Conservation (phyloP, 2,888 invertebrate species). For the Dexiosoma caninum region DNA sequence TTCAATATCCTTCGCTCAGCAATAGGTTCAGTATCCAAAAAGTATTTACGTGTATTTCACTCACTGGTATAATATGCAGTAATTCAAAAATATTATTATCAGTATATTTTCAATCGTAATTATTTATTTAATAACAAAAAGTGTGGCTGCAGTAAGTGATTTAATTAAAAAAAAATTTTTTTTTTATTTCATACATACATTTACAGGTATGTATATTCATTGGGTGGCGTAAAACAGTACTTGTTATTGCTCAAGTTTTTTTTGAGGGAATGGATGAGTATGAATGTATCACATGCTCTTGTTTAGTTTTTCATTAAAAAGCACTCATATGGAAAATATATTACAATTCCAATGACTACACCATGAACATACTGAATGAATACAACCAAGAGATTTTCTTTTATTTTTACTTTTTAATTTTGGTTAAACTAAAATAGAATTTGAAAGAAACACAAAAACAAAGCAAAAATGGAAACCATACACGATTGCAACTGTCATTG, state of each 20-base stretch:
- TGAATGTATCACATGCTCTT: slow-evolving; percentile 21
- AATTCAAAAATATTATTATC: too few species aligned
- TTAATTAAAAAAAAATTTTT: too few species aligned
- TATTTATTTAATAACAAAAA: too few species aligned
- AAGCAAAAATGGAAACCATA: neutral
- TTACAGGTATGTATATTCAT: neutral
- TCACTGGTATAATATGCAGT: too few species aligned
- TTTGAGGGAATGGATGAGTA: neutral
- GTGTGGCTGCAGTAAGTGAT: too few species aligned
- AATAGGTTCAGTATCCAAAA: too few species aligned
- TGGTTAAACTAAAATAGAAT: slow-evolving; percentile 25
- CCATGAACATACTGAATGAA: slow-evolving; percentile 28
- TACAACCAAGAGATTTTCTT: slow-evolving; percentile 29
- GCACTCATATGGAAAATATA: slow-evolving; percentile 51
- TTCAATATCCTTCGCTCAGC: too few species aligned
- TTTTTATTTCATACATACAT: too few species aligned
- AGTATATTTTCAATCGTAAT: too few species aligned
- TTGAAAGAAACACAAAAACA: neutral
- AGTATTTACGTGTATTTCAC: too few species aligned
- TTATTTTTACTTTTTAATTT: slow-evolving; percentile 14
- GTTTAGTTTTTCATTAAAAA: slow-evolving; percentile 54
- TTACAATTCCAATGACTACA: slow-evolving; percentile 34
- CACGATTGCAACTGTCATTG: slow-evolving; percentile 10
- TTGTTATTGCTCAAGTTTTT: slow-evolving; percentile 18
- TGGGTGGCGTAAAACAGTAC: neutral